These are phyloP conservation scores for Trididemnum clinides DNA, from an alignment of 23 tunicate species.

Conservation along the genomic window DNA sequence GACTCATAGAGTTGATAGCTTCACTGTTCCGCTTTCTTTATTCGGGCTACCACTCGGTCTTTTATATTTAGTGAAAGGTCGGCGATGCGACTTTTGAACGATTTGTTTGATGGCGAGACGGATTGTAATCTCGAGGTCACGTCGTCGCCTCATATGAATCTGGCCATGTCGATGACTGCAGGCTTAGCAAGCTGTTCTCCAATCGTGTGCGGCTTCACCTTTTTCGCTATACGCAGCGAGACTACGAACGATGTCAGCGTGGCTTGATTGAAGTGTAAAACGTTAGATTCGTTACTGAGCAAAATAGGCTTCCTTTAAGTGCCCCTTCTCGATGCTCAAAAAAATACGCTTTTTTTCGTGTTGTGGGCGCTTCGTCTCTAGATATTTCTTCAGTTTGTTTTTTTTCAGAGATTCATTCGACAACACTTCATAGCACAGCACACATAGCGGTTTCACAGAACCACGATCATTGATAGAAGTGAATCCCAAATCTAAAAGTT, in stretches of 20 bases:
- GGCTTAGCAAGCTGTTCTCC: too few relatives aligned
- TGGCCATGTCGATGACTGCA: too few relatives aligned
- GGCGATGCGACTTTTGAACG: constrained; percentile 42
- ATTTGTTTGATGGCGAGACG: constrained; percentile 38
- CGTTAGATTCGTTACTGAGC: constrained; percentile 32
- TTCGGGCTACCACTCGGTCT: constrained; percentile 38
- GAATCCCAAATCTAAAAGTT: too few relatives aligned
- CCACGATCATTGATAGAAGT: constrained; percentile 52
- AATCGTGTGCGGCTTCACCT: too few relatives aligned
- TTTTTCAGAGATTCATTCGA: too few relatives aligned
- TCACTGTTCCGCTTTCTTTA: constrained; percentile 11
- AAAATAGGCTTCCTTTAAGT: constrained; percentile 35
- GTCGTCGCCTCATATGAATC: constrained; percentile 37
- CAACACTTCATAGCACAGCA: too few relatives aligned
- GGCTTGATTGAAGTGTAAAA: constrained; percentile 13
- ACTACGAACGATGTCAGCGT: constrained; percentile 39
- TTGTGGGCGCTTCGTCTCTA: constrained; percentile 38
- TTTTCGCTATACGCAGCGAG: constrained; percentile 19
- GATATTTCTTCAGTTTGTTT: constrained; percentile 37
- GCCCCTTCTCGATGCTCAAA: constrained; percentile 41
- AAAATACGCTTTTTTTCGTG: constrained; percentile 47
- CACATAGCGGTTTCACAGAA: constrained; percentile 43
- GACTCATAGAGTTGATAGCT: too few relatives aligned
- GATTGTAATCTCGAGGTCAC: constrained; percentile 39
- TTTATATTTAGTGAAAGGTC: too few relatives aligned